Percentiles rank a stretch among this genome's conserved stretches.
Conservation (phyloP, 1,140 invertebrate species). For the Bombus confusus region DNA sequence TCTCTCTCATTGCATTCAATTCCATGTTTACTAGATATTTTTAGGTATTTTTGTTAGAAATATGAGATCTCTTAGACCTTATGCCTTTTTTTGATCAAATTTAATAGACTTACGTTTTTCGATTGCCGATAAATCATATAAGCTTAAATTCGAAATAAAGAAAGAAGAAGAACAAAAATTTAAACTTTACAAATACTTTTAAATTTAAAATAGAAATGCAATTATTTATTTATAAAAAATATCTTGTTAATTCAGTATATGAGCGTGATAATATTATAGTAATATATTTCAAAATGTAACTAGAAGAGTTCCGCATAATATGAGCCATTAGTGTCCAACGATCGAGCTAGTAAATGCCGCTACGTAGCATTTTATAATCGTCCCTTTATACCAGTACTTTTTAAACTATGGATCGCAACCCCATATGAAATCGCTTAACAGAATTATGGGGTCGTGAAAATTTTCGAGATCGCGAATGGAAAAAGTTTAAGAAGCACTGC, state of each 20-base stretch:
- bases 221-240: background rate
- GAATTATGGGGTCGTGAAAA: too few species aligned
- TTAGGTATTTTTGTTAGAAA: background rate
- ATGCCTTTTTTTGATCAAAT: background rate
- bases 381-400: too few species aligned
- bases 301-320: background rate
- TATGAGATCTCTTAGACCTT: background rate
- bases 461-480: too few species aligned
- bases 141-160: background rate
- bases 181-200: background rate
- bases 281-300: background rate
- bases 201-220: background rate
- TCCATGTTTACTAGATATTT: background rate
- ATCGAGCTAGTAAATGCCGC: background rate
- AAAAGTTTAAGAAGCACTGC: too few species aligned
- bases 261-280: background rate
- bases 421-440: too few species aligned
- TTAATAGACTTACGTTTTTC: background rate
- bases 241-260: background rate
- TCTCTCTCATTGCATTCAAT: constrained; percentile 21
- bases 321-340: background rate
- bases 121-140: background rate
- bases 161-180: background rate
- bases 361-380: background rate
- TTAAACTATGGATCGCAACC: too few species aligned